These are phyloP conservation scores for Phragmatobia fuliginosa DNA, from an alignment of 2,888 invertebrate species.

Conservation along the genomic window DNA sequence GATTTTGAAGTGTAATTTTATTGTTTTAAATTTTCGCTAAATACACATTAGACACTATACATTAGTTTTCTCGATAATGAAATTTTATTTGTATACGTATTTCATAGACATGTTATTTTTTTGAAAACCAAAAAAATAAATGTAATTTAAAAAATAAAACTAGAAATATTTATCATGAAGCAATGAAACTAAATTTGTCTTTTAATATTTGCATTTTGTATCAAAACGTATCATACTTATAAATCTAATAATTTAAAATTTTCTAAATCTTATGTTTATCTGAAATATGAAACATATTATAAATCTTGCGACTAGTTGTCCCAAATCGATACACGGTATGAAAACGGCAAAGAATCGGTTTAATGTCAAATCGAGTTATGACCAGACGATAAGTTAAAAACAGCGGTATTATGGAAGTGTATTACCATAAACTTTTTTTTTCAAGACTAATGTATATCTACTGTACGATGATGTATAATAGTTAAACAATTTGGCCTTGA, in stretches of 20 bases:
- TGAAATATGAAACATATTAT: no score
- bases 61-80: no score
- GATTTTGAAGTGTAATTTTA: conserved; percentile 20
- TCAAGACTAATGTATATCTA: conserved; percentile 14
- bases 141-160: no score
- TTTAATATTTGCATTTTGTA: not conserved
- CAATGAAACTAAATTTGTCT: not conserved
- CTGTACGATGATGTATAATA: not conserved
- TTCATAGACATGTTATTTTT: not conserved
- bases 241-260: not conserved
- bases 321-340: conserved; percentile 49
- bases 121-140: not conserved
- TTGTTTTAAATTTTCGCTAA: conserved; percentile 5
- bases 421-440: conserved; percentile 26
- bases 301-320: conserved; percentile 48
- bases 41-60: no score
- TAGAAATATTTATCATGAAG: no score
- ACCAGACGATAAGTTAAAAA: conserved; percentile 42
- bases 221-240: not conserved
- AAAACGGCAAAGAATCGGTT: conserved; percentile 55
- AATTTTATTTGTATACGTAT: no score
- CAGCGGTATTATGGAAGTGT: conserved; percentile 36
- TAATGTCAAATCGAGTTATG: conserved; percentile 63
- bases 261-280: no score
- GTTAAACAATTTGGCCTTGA: conserved; percentile 35